Evolutionary conservation across 2,888 invertebrate genomes (phyloP).

Genomic region (Zele albiditarsus): DNA sequence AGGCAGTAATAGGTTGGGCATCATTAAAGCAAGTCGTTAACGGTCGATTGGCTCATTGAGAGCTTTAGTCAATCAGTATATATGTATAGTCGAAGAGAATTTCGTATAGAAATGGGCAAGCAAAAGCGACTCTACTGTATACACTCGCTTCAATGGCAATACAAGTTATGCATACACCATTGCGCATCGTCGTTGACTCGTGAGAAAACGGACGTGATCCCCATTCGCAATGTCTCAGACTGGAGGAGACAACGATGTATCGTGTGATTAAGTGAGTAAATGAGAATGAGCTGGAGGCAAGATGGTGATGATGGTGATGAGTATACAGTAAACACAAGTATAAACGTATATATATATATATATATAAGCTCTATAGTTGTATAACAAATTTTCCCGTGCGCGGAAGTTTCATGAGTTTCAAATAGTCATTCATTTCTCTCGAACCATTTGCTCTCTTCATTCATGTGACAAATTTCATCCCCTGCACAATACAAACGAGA

Average conservation of each 20-base stretch:
- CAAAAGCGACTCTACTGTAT: constrained; percentile 1
- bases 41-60: constrained; percentile 43
- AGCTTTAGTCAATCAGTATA: background rate
- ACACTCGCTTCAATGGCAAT: constrained; percentile 27
- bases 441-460: constrained; percentile 25
- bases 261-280: background rate
- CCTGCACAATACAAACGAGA: background rate
- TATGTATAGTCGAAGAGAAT: background rate
- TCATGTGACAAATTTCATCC: constrained; percentile 24
- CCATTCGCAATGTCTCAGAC: constrained; percentile 26
- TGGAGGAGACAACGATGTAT: constrained; percentile 14
- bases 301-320: constrained; percentile 12
- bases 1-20: constrained; percentile 28
- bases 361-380: constrained; percentile 3
- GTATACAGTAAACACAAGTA: background rate
- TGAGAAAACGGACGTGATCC: constrained; percentile 39
- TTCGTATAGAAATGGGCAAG: background rate
- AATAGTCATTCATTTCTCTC: constrained; percentile 36
- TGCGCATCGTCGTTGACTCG: constrained; percentile 24
- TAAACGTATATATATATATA: background rate
- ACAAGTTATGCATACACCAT: constrained; percentile 42
- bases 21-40: constrained; percentile 41
- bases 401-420: constrained; percentile 26
- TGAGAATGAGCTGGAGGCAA: background rate
- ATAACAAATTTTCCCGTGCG: constrained; percentile 21